Evolutionary conservation across 1,140 invertebrate species (phyloP), one percentile per base, ranked within the genome.

Genomic region (Zaprionus capensis): DNA sequence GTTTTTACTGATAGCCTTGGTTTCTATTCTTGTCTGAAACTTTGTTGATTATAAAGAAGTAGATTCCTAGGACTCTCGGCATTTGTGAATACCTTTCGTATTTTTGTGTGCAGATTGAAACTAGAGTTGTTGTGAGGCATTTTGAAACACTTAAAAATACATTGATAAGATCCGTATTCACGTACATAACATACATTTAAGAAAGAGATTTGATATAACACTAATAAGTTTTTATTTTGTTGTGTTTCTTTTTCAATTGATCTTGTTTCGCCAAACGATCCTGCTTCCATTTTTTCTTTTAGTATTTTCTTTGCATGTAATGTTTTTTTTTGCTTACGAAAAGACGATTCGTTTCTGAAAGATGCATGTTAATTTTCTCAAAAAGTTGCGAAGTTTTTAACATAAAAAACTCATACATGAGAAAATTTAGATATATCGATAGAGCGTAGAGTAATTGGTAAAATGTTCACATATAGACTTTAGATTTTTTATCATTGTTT

Each of bases 1-100:
- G 88, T 91, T 91, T 80, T 81, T 87, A 91, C 88, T 91, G 88
- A 91, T 91, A 87, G 87, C 87, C 73, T 68, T 65, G 81, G 73
- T 81, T 91, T 61, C 76, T 11, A 64, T 62, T 62, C 71, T 71
- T 55, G 46, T 51, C 69, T 63, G 69, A 71, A 59, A 58, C 57
- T 11, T 38, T 63, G 14, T 34, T 57, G 28, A 41, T 57, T 38
- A 28, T 71, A 53, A 51, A 46, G 41, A 5, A 70, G 31, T 49
- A 57, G 63, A 51, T 44, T 20, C 64, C 58, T 64, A 63, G 64
- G 70, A 72, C 67, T 65, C 63, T 51, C 71, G 55, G 44, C 68
- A 67, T 71, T 11, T 26, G 66, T 88, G 82, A 86, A 88, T 84
- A 84, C 82, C 82, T 63, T 80, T 77, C 71, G 66, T 71, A 36